Evolutionary conservation across 2,797 vertebrate genomes (phyloP).

Genomic region (Urosaurus nigricauda): DNA sequence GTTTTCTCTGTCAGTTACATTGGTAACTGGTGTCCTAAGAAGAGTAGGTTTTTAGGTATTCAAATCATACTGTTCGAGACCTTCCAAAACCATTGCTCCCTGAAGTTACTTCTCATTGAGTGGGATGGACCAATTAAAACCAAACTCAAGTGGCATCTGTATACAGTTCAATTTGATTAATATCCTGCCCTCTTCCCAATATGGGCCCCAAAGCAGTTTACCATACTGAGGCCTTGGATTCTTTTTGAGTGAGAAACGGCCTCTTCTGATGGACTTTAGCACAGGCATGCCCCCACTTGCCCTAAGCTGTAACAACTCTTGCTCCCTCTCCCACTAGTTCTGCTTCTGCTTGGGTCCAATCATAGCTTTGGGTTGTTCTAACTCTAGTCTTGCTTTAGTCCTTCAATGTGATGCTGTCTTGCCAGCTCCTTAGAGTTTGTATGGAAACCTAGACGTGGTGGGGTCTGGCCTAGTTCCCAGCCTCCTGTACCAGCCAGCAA

Average conservation of each 20-base stretch:
- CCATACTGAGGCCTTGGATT: not conserved
- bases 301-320: slow-evolving; percentile 1
- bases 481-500: not conserved
- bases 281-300: not conserved
- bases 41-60: not conserved
- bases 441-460: not conserved
- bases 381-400: slow-evolving; percentile 23
- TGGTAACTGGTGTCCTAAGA: not conserved
- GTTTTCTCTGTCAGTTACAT: not conserved
- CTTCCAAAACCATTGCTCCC: not conserved
- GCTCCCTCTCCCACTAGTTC: not conserved
- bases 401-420: not conserved
- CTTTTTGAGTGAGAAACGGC: not conserved
- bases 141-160: not conserved
- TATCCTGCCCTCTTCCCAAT: too few relatives aligned
- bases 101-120: not conserved
- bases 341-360: slow-evolving; percentile 18
- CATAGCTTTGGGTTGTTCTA: slow-evolving; percentile 16
- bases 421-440: not conserved
- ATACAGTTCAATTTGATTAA: not conserved
- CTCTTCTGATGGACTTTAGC: not conserved
- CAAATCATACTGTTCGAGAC: not conserved
- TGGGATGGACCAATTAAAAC: not conserved
- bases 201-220: too few relatives aligned
- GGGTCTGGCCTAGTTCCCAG: slow-evolving; percentile 11